phyloP scores from a whole-genome alignment of 2,797 vertebrate genomes.

The Catharus ustulatus region DNA sequence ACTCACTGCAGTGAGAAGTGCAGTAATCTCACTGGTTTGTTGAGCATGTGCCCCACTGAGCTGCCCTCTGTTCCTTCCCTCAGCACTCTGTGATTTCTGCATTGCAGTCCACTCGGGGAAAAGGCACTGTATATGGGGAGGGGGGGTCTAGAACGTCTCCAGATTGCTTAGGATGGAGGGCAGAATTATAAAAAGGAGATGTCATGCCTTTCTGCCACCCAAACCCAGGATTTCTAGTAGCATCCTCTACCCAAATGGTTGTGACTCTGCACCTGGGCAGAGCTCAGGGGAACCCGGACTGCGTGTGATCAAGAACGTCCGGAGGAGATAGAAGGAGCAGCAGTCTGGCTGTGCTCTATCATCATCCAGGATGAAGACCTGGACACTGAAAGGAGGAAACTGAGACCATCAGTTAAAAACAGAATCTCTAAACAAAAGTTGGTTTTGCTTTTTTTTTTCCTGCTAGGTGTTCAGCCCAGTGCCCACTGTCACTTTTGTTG shows the following conservation, averaged over 20 bases:
- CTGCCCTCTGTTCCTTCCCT: not conserved
- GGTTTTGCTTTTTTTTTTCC: not conserved
- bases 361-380: not conserved
- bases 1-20: not conserved
- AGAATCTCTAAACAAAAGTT: not conserved
- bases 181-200: not conserved
- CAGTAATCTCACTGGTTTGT: not conserved
- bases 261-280: not conserved
- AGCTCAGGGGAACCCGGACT: not conserved
- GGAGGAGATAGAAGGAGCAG: not conserved
- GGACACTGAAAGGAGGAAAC: not conserved
- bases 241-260: not conserved
- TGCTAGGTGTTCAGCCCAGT: not conserved
- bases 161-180: not conserved
- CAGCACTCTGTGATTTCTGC: not conserved
- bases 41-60: not conserved
- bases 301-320: accelerated
- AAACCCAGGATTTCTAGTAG: not conserved
- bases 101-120: not conserved
- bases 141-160: not conserved
- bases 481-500: not conserved
- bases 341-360: not conserved
- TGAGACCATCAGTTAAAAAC: not conserved
- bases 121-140: no score
- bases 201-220: not conserved